A percentile compares a stretch with the other conserved stretches of the same genome.
Conservation (phyloP, 2,888 invertebrate genomes). For the Smittia sp. region DNA sequence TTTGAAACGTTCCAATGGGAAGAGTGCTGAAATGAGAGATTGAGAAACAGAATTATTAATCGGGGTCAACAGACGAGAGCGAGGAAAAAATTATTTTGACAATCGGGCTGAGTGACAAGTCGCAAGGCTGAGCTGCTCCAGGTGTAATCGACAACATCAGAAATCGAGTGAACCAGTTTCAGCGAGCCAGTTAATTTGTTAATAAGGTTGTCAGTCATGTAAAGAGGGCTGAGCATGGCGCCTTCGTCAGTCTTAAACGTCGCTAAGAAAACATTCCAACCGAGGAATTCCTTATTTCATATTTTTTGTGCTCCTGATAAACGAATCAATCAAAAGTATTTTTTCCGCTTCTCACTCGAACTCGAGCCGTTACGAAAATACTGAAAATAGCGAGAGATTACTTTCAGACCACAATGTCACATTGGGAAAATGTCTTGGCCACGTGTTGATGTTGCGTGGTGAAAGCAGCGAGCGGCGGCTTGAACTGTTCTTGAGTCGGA, state of each 20-base stretch:
- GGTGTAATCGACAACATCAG: not conserved
- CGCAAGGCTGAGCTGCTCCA: not conserved
- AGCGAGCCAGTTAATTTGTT: not conserved
- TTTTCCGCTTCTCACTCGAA: too few species aligned
- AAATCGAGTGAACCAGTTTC: conserved; percentile 9
- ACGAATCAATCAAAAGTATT: too few species aligned
- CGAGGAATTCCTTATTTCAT: not conserved
- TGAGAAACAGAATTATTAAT: conserved; percentile 7
- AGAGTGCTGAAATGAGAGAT: conserved; percentile 60
- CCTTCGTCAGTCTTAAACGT: conserved; percentile 27
- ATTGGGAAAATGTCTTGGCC: too few species aligned
- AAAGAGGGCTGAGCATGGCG: conserved; percentile 25
- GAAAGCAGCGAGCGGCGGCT: too few species aligned
- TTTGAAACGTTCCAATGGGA: conserved; percentile 71
- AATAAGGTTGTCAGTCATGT: not conserved
- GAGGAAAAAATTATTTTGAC: not conserved
- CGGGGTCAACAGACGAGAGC: conserved; percentile 30
- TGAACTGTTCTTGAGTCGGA: too few species aligned
- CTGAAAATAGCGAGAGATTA: too few species aligned
- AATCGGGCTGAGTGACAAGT: not conserved
- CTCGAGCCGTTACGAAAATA: too few species aligned
- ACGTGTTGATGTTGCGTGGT: too few species aligned
- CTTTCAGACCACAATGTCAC: too few species aligned
- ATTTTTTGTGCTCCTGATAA: too few species aligned
- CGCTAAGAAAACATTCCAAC: conserved; percentile 3